A percentile compares a stretch with the other conserved stretches of the same genome.
Conservation (phyloP, 2,888 invertebrate genomes). For the Ornithoptera alexandrae region DNA sequence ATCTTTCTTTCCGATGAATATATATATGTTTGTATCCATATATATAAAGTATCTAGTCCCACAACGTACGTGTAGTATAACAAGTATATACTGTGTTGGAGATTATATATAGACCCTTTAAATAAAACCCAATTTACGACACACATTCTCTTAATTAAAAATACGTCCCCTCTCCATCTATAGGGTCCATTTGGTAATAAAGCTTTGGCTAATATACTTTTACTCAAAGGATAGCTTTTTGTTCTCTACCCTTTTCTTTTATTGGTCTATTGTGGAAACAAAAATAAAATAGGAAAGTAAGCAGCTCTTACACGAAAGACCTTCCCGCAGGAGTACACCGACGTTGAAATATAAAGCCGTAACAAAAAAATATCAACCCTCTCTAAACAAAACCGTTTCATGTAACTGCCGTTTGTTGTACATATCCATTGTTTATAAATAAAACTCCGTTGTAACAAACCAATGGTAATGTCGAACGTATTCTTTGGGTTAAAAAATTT, state of each 20-base stretch:
- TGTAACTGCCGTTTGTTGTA: not conserved
- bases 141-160: not conserved
- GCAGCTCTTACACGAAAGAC: not conserved
- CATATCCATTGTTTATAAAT: conserved; percentile 3
- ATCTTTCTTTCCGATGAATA: too few species aligned
- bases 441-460: not conserved
- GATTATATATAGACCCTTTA: too few species aligned
- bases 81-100: too few species aligned
- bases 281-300: not conserved
- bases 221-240: not conserved
- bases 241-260: not conserved
- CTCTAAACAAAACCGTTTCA: conserved; percentile 3
- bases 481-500: conserved; percentile 7
- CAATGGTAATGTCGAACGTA: not conserved
- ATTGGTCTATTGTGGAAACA: not conserved
- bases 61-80: too few species aligned
- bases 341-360: conserved; percentile 4
- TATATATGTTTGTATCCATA: too few species aligned
- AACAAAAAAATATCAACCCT: conserved; percentile 1
- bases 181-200: not conserved
- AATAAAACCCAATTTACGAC: too few species aligned
- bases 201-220: not conserved
- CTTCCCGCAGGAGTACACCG: not conserved
- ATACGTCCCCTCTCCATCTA: not conserved
- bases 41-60: too few species aligned